Percentiles rank a stretch among this genome's conserved stretches.
Conservation (phyloP, 2,797 vertebrate genomes). For the Mastacembelus armatus region DNA sequence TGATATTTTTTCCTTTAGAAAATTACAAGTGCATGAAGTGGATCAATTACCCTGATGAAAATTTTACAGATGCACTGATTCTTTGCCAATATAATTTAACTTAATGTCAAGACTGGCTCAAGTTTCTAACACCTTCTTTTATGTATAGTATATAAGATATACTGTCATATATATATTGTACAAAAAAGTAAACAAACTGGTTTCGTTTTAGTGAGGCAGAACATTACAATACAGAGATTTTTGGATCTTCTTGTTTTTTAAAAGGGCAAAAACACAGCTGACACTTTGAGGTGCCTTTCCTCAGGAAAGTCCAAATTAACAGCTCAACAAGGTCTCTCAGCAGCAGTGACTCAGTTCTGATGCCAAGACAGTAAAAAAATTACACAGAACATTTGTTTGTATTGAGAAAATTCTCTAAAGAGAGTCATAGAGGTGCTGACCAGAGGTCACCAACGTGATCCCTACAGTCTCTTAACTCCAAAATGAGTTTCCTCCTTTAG, state of each 20-base stretch:
- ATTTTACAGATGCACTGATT: neutral
- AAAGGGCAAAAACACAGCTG: slow-evolving; percentile 33
- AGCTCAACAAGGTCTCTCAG: neutral
- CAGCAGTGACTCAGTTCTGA: neutral
- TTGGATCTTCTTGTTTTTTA: slow-evolving; percentile 9
- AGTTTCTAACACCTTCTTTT: neutral
- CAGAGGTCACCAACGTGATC: neutral
- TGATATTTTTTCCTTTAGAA: neutral
- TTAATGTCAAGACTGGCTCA: neutral
- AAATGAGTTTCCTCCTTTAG: neutral
- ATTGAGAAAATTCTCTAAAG: neutral
- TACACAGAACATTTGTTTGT: neutral
- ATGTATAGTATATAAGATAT: slow-evolving; percentile 9
- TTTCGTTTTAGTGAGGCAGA: neutral
- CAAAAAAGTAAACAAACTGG: no score
- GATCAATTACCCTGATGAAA: neutral
- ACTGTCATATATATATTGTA: no score
- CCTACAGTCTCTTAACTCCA: neutral
- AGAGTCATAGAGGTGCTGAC: no score
- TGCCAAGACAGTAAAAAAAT: neutral
- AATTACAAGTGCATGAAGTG: neutral
- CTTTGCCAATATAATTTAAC: neutral
- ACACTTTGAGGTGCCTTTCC: slow-evolving; percentile 24
- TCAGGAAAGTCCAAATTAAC: slow-evolving; percentile 54
- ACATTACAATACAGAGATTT: neutral